These are phyloP conservation scores for Physeter macrocephalus DNA, from an alignment of 2,113 vertebrate species.

Conservation along the genomic window DNA sequence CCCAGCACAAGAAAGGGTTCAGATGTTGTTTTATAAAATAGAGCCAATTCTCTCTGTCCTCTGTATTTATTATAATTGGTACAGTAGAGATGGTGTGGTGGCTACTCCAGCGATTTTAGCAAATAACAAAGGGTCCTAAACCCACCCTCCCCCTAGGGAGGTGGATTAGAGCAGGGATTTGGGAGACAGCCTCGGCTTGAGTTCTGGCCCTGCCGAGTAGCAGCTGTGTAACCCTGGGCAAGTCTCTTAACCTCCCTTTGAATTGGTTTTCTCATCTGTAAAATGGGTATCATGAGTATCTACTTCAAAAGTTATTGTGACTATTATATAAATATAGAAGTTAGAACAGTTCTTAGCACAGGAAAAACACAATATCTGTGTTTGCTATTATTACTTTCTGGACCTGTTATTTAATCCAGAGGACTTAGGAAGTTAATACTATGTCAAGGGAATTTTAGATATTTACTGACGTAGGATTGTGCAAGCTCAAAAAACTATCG, in stretches of 20 bases:
- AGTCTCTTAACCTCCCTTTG: neutral
- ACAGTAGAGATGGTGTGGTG: neutral
- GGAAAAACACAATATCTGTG: neutral
- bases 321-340: neutral
- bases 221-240: neutral
- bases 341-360: neutral
- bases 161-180: neutral
- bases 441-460: neutral
- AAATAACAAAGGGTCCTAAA: neutral
- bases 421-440: neutral
- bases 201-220: neutral
- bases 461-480: neutral
- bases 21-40: neutral
- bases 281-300: neutral
- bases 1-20: neutral
- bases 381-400: neutral
- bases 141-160: accelerated
- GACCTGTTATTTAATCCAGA: neutral
- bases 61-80: neutral
- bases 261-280: neutral
- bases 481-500: neutral
- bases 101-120: neutral
- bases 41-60: neutral
- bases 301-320: neutral
- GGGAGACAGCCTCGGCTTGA: neutral